Conservation (phyloP, 2,797 vertebrate genomes). For the Urocyon cinereoargenteus region DNA sequence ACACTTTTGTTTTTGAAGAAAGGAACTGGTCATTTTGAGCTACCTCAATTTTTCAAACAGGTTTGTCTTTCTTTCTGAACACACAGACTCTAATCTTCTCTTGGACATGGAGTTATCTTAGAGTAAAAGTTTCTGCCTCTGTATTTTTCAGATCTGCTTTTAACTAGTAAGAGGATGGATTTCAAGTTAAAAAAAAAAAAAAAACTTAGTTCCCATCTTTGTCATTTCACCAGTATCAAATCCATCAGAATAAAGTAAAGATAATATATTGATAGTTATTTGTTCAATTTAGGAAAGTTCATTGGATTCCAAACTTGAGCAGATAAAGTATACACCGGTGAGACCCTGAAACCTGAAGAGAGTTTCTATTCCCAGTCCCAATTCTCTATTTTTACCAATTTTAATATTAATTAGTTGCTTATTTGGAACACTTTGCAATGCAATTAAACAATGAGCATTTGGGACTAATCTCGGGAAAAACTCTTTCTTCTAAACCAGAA, state of each 20-base stretch:
- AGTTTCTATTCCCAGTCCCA: background rate
- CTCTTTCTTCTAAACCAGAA: background rate
- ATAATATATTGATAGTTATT: background rate
- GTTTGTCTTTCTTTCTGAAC: background rate
- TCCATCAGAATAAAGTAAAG: background rate
- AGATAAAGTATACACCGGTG: background rate
- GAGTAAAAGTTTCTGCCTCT: background rate
- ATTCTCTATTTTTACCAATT: background rate
- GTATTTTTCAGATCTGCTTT: background rate
- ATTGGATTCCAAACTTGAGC: background rate
- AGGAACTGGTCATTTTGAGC: background rate
- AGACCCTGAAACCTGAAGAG: background rate
- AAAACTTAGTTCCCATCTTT: background rate
- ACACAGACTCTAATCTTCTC: background rate
- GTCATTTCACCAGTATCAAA: background rate
- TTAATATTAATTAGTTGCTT: background rate
- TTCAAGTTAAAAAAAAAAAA: background rate
- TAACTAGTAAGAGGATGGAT: background rate
- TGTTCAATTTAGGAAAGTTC: background rate
- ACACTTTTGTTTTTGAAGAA: background rate
- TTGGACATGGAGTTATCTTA: background rate
- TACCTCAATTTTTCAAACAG: background rate
- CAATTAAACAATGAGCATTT: background rate
- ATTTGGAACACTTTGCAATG: background rate
- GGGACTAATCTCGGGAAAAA: background rate